Evolutionary conservation across 2,113 vertebrate species (phyloP).

Genomic region (Neogale vison): DNA sequence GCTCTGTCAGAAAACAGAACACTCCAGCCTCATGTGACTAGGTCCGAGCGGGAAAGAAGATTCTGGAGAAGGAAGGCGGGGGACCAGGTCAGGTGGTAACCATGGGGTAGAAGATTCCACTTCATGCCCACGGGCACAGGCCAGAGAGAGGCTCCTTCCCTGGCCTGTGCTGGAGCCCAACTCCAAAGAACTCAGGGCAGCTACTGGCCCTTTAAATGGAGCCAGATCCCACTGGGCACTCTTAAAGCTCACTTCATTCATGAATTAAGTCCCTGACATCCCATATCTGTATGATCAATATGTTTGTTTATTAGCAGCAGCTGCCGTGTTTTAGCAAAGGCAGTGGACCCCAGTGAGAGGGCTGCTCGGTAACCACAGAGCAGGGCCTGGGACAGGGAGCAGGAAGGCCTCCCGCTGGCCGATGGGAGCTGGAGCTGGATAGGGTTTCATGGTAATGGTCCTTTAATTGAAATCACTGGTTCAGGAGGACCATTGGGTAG

Average conservation of each 20-base stretch:
- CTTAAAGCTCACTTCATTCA: conserved; percentile 87
- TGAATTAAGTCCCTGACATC: conserved; percentile 90
- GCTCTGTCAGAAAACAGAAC: too few relatives aligned
- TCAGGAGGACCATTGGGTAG: conserved; percentile 71
- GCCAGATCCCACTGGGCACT: conserved; percentile 69
- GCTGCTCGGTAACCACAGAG: conserved; percentile 78
- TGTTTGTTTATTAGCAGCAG: conserved; percentile 90
- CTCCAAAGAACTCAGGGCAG: background rate
- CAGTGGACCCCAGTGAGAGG: conserved; percentile 78
- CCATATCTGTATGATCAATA: conserved; percentile 90
- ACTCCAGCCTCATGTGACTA: background rate
- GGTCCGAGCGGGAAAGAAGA: background rate
- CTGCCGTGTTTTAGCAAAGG: conserved; percentile 84
- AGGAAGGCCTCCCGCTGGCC: conserved; percentile 80
- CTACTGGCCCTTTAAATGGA: conserved; percentile 76
- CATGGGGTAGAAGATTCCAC: background rate
- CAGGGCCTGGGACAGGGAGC: conserved; percentile 66
- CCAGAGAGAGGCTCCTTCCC: background rate
- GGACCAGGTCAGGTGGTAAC: background rate
- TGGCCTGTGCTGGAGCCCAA: background rate
- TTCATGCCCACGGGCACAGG: background rate
- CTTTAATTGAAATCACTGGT: conserved; percentile 87
- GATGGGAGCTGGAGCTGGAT: conserved; percentile 83
- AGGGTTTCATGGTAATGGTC: conserved; percentile 87
- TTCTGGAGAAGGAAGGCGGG: background rate